These are phyloP conservation scores for Ridgeia piscesae DNA, from an alignment of 1,140 invertebrate species.

Conservation along the genomic window DNA sequence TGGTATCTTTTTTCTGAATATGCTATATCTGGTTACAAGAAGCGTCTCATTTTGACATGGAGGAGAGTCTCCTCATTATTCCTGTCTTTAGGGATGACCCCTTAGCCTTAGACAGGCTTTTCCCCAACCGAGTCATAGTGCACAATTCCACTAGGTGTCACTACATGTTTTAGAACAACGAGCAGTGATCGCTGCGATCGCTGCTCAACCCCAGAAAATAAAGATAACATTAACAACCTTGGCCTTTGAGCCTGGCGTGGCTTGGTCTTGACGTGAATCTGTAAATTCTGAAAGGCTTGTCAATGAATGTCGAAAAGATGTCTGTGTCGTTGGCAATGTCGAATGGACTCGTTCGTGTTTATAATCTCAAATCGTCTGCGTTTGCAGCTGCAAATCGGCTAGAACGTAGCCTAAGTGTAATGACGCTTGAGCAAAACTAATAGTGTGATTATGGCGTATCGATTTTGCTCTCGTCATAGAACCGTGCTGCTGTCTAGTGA, in stretches of 20 bases:
- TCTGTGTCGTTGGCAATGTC: neutral
- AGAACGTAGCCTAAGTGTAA: neutral
- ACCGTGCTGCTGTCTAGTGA: neutral
- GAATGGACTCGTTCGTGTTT: neutral
- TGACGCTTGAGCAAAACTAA: neutral
- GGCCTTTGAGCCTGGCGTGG: too few species aligned
- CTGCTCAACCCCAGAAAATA: too few species aligned
- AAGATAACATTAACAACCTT: too few species aligned
- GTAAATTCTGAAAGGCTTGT: neutral
- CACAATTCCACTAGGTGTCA: neutral
- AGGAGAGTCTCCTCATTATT: too few species aligned
- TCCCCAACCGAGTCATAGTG: too few species aligned
- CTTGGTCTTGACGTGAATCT: neutral
- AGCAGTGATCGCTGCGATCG: too few species aligned
- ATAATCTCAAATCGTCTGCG: neutral
- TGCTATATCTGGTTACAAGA: too few species aligned
- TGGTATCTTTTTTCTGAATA: too few species aligned
- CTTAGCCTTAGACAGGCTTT: too few species aligned
- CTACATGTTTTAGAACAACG: too few species aligned
- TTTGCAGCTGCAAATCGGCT: neutral
- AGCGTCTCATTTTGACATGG: too few species aligned
- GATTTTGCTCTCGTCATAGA: neutral
- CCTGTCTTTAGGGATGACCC: too few species aligned
- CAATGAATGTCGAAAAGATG: neutral
- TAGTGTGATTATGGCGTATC: neutral